Evolutionary conservation across 2,888 invertebrate genomes (phyloP), one percentile per base, ranked within the genome.

Genomic region (Epiblema foenella): DNA sequence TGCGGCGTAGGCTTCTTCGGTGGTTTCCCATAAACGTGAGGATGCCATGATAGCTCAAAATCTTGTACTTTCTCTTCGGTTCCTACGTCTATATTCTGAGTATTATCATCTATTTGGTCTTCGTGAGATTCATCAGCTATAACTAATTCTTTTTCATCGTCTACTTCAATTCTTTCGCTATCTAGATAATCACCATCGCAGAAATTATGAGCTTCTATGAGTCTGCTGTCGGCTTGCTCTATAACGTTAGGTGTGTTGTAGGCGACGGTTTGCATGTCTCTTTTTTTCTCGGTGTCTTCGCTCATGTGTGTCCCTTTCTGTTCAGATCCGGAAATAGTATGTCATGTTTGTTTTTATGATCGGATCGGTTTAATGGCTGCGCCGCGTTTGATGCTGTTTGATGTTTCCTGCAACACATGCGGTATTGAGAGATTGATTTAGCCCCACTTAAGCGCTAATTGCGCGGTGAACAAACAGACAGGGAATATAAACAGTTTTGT

Each of bases 1-100:
- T 98, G 97, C 5, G 98, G 97, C 1, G 98, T 98, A 0, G 97
- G 97, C 68, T 95, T 95, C 78, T 95, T 96, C 11, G 97, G 97
- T 12, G 97, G 96, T 79, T 96, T 96, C 2, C 95, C 96, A 86
- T 98, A 98, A 24, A 98, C 97, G 87, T 98, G 98, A 46, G 97
- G 97, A 91, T 98, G 98, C 98, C 98, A 98, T 51, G 97, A 90
- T 1, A 84, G 88, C 76, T 89, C 90, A 1, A 75, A 81, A 4
- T 69, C 73, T 29, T 39, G 64, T 64, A 64, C 54, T 64, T 87
- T 85, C 20, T 85, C 83, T 75, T 78, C 75, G 18, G 74, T 72
- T 51, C 72, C 69, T 65, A 73, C 72, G 83, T 74, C 80, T 85
- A 59, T 73, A 12, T 68, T 73, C 70, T 75, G 74, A 66, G 64